Conservation (phyloP, 2,888 invertebrate species). For the Petrophora chlorosata region DNA sequence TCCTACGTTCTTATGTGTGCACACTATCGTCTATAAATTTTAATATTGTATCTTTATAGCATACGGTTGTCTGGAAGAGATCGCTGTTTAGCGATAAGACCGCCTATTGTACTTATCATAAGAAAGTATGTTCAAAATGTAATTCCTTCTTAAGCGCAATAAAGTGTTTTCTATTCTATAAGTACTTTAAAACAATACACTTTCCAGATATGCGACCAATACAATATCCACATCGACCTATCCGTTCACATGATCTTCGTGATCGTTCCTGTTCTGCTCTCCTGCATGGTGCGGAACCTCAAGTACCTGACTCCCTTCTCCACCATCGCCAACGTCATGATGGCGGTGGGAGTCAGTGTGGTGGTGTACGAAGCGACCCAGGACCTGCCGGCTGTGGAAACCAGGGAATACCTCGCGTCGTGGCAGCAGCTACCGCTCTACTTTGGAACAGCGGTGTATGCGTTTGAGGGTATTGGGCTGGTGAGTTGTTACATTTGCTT, state of each 20-base stretch:
- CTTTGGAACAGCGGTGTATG: constrained; percentile 97
- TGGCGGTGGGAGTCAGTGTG: constrained; percentile 88
- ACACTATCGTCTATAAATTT: too few species aligned
- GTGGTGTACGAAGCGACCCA: constrained; percentile 90
- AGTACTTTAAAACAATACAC: too few species aligned
- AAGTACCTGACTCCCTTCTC: constrained; percentile 96
- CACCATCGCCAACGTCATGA: constrained; percentile 93
- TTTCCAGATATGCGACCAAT: constrained; percentile 86
- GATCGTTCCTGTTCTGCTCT: constrained; percentile 88
- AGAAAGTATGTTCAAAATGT: too few species aligned
- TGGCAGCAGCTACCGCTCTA: constrained; percentile 90
- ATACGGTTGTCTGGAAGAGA: too few species aligned
- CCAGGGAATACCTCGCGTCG: constrained; percentile 85
- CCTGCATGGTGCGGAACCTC: constrained; percentile 92
- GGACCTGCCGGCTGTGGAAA: constrained; percentile 86
- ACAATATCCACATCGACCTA: constrained; percentile 84
- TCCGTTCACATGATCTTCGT: constrained; percentile 90
- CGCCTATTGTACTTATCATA: too few species aligned
- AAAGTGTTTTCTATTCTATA: too few species aligned
- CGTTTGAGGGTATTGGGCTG: constrained; percentile 97
- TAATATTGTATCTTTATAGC: too few species aligned
- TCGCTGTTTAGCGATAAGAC: too few species aligned
- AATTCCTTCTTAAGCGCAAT: too few species aligned
- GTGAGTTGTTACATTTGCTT: constrained; percentile 72
- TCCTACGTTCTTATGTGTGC: too few species aligned